Base-by-base conservation (phyloP, 2,888 invertebrate species). In the Coremacera marginata region DNA sequence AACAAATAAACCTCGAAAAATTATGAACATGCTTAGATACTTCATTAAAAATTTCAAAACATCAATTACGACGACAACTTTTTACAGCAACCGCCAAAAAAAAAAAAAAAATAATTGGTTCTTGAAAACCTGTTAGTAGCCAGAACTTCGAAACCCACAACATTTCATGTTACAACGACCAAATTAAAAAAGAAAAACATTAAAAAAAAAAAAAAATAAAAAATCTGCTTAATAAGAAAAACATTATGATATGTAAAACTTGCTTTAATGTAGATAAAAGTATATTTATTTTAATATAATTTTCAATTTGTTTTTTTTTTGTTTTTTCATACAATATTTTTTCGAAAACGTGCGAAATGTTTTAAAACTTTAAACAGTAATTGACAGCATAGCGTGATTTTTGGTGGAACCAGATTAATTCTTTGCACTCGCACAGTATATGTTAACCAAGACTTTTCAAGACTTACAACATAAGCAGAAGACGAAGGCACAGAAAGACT, bases 401-500 rank as follows among this genome's bases (percentile, higher is more conserved):
- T 27, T 37, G n/a, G 52, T 70, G 52, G 31, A 70, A 19, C 57
- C 70, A 22, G n/a, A 31, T 51, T 60, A n/a, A 11, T 25, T 75
- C 60, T 74, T 60, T 71, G 19, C 73, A 77, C 77, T 79, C 81
- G 81, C 81, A 81, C 81, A 81, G 77, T 75, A 25, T 55, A 74
- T 55, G 14, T 25, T 14, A 55, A 62, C 27, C 51, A 55, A 80
- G 72, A 77, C 77, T 72, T 70, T 55, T 86, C 86, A 87, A 90
- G 90, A 93, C 93, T 93, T 93, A 93, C 92, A 90, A 91, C 92
- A 91, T 91, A 91, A 88, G 91, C 92, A 87, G 93, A 94, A 89
- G 94, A 91, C 88, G 94, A 93, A 90, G 94, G 95, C 92, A 95
- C 95, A 91, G 94, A 94, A 90, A 94, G 92, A 91, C 94, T 94